Evolutionary conservation across 2,113 vertebrate genomes (phyloP), one percentile per base, ranked within the genome.

Genomic region (Acanthochromis polyacanthus): DNA sequence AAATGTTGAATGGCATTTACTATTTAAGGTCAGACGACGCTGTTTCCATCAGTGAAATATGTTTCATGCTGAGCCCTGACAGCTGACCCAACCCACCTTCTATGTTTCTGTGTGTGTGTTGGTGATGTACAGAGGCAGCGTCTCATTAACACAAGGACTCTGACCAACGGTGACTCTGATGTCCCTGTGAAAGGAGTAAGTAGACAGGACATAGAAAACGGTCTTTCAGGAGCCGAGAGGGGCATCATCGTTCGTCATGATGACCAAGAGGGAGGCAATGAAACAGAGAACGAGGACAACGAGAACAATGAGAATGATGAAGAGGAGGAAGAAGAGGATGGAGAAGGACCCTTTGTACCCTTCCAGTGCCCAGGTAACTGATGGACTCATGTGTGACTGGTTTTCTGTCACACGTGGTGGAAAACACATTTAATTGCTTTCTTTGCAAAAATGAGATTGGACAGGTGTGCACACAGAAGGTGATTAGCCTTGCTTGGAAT

Each of bases 111-210:
- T 75, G 56, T 32, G 30, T 71, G 19, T 67, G 36, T 56, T 7
- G 36, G 15, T 6, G 84, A 79, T 14, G 2, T 78, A 22, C 95
- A 99, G 98, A 96, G 98, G 56, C 98, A 99, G 80, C 96, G 98
- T 78, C 93, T 99, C 28, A 98, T 99, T 90, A 96, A 96, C 89
- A 96, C 95, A 60, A 94, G 93, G 68, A 94, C 92, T n/a, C 94
- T 97, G 69, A 95, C 94, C 85, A 99, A 97, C 0, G 96, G 97
- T 0, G 97, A 99, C 75, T 97, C 97, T 0, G 98, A 99, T n/a
- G 95, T 95, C 57, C 93, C 95, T 0, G 95, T 95, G 78, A 98
- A 96, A 89, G 96, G 95, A 23, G 95, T 95, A 0, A 57, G 94
- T 11, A 96, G 96, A 78, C 94, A 95, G 0, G 92, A 95, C 0